Evolutionary conservation across 1,140 invertebrate genomes (phyloP), one percentile per base, ranked within the genome.

Genomic region (Zaprionus tsacasi): DNA sequence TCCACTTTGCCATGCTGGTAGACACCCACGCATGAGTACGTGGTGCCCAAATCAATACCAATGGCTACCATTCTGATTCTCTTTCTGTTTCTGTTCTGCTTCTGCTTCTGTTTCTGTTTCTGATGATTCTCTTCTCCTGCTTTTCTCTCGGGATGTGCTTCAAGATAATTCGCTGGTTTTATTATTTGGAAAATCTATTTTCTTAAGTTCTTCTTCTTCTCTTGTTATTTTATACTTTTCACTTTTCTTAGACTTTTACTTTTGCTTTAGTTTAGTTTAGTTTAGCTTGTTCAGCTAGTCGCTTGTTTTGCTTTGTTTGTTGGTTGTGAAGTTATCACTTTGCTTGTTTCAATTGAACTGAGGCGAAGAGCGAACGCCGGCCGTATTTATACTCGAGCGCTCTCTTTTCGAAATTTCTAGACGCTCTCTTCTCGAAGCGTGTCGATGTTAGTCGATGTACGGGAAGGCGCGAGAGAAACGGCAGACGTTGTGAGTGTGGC

Each of bases 1-100:
- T 98, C 97, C 65, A 98, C 96, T 93, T 97, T 97, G 55, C 97
- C 97, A 87, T 98, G 94, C 80, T 96, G 95, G 92, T 95, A 97
- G 11, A 97, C 96, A 61, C 95, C 96, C 13, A 97, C 96, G 81
- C 96, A 97, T 25, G 96, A 96, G 93, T 96, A 97, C 54, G 95
- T 96, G 74, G 94, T 97, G 65, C 96, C 96, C 79, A 96, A 93
- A 93, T 96, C 96, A 88, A 96, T 96, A 92, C 96, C 96, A 87
- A 96, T 95, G 71, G 95, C 95, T 81, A 94, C 94, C 88, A 91
- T 91, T 69, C 57, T 91, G 45, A 58, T 27, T 38, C 69, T 6
- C 15, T 70, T 30, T 66, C 6, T 45, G 50, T 52, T 58, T 25
- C 56, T 69, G 2, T 43, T 30, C 38, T n/a, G n/a, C n/a, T 45